phyloP scores from a whole-genome alignment of 1,140 invertebrate genomes.

The Ceratosolen solmsi region DNA sequence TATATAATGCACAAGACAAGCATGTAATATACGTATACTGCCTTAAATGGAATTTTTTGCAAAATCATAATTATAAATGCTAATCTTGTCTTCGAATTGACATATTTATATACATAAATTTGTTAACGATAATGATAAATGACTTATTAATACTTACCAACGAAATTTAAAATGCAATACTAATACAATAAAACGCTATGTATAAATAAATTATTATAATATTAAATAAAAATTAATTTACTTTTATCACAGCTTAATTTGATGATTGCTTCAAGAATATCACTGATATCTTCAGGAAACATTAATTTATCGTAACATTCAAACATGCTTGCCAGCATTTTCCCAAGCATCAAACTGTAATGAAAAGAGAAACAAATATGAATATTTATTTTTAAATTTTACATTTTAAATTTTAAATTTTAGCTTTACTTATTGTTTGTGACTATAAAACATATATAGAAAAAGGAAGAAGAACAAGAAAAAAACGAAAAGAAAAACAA shows the following conservation, averaged over 20 bases:
- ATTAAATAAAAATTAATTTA: slow-evolving; percentile 48
- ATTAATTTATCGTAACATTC: slow-evolving; percentile 44
- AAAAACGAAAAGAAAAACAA: too few species aligned
- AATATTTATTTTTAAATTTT: not conserved
- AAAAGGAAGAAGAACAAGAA: too few species aligned
- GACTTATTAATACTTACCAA: slow-evolving; percentile 7
- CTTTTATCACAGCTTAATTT: slow-evolving; percentile 65
- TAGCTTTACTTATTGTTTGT: too few species aligned
- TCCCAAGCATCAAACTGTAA: slow-evolving; percentile 70
- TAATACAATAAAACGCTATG: not conserved
- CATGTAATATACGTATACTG: too few species aligned
- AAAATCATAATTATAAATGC: not conserved
- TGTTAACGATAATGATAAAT: not conserved
- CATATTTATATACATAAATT: not conserved
- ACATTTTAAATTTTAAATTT: not conserved
- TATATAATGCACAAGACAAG: not conserved
- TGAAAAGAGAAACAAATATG: slow-evolving; percentile 41
- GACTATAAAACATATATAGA: too few species aligned
- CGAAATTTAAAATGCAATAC: not conserved
- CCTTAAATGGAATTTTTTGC: too few species aligned
- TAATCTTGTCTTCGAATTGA: not conserved
- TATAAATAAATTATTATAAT: not conserved
- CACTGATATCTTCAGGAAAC: slow-evolving; percentile 53
- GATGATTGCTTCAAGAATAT: slow-evolving; percentile 52
- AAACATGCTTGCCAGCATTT: slow-evolving; percentile 67